Evolutionary conservation across 2,113 vertebrate species (phyloP).

Genomic region (Ancistrus triradiatus): DNA sequence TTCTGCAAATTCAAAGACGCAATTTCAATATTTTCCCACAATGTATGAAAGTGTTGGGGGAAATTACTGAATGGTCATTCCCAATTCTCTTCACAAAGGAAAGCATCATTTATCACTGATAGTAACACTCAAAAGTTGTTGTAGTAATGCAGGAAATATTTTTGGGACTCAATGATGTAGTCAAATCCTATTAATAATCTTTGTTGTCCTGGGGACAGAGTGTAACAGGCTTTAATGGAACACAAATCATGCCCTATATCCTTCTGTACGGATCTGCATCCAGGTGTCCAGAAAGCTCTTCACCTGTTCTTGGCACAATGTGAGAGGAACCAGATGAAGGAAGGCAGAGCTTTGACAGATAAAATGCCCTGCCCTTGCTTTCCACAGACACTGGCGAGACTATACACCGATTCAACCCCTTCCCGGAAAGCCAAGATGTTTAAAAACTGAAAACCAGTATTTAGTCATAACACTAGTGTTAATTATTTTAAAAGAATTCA

Average conservation of each 20-base stretch:
- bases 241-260: background rate
- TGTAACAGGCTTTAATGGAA: background rate
- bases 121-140: no score
- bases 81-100: no score
- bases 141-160: background rate
- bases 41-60: background rate
- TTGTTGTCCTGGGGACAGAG: background rate
- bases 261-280: background rate
- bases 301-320: background rate
- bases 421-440: no score
- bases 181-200: background rate
- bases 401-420: background rate
- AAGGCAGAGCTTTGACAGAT: background rate
- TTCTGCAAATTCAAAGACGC: background rate
- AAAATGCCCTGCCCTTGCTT: background rate
- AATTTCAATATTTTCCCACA: background rate
- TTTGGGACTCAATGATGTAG: background rate
- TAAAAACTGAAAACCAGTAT: constrained; percentile 42
- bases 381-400: background rate
- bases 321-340: background rate
- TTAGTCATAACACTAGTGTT: constrained; percentile 55
- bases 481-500: constrained; percentile 49
- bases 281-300: background rate
- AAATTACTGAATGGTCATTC: no score
- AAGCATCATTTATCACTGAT: no score